Percentiles rank a stretch among this genome's conserved stretches.
Conservation (phyloP, 2,888 invertebrate genomes). For the Zhengitettix transpicula region DNA sequence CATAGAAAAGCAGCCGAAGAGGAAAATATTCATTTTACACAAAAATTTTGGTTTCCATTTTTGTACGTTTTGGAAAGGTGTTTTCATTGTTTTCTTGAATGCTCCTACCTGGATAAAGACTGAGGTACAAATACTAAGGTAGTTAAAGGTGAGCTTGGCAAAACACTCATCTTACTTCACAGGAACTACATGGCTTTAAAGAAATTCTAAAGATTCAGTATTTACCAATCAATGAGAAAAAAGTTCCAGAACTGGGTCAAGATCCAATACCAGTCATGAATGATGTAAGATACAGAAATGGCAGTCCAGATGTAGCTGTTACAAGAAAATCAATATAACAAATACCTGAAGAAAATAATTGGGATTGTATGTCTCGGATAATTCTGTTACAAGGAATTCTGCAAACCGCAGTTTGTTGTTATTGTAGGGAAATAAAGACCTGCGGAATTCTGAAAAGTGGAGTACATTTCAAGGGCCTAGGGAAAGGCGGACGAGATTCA, state of each 20-base stretch:
- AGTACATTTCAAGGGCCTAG: slow-evolving; percentile 27
- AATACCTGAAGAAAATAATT: slow-evolving; percentile 22
- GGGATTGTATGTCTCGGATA: slow-evolving; percentile 4
- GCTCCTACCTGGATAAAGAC: slow-evolving; percentile 45
- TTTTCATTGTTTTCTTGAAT: slow-evolving; percentile 70
- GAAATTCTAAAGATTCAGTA: slow-evolving; percentile 82
- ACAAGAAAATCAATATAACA: slow-evolving; percentile 65
- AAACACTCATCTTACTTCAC: slow-evolving; percentile 59
- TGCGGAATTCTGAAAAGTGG: not conserved
- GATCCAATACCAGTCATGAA: slow-evolving; percentile 80
- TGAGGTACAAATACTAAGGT: slow-evolving; percentile 1
- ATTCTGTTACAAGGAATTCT: slow-evolving; percentile 12
- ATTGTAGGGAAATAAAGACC: not conserved
- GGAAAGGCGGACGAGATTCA: slow-evolving; percentile 56
- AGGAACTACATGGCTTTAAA: slow-evolving; percentile 34
- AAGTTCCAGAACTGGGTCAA: slow-evolving; percentile 75
- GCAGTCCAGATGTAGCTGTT: slow-evolving; percentile 64
- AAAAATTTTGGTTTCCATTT: slow-evolving; percentile 95
- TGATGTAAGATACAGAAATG: slow-evolving; percentile 79
- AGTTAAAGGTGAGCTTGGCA: slow-evolving; percentile 17
- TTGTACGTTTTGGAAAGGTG: slow-evolving; percentile 95
- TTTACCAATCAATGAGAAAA: slow-evolving; percentile 75
- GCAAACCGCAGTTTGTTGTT: slow-evolving; percentile 8
- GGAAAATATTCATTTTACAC: slow-evolving; percentile 89
- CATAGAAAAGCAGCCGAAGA: slow-evolving; percentile 90